Base-by-base conservation (phyloP, 1,140 invertebrate species). In the Drosophila watanabei region DNA sequence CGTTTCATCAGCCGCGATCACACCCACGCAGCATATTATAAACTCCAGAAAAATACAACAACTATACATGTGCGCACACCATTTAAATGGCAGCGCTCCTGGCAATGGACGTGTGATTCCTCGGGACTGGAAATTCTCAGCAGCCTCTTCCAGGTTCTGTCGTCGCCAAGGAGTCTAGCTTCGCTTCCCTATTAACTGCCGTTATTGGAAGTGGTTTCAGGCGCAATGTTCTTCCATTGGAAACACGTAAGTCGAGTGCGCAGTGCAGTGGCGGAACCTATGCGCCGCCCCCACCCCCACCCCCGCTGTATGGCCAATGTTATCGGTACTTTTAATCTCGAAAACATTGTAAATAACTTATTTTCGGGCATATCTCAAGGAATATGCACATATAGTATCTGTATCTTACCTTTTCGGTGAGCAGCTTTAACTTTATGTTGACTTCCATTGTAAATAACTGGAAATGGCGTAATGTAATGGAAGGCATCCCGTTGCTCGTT, bases 241-340 rank as follows among this genome's bases (percentile, higher is more conserved):
- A 79, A 75, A 75, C 16, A 66, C 68, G 85, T 89, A 89, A 84
- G 84, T 89, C 58, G 43, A 58, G 45, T 49, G 85, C 85, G 85
- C 84, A 88, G 51, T 41, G 68, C 80, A 75, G 28, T 24, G 45
- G 16, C 16, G 16, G 9, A 16, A 28, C 14, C 14, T 43, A 13
- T 63, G 28, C 24, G 24, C 6, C 11, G 16, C 28, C 41, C 10
- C 30, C 49, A 18, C 30, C 11, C 5, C n/a, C 51, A 18, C 30
- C 11, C 5, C n/a, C 51, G 5, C 6, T 7, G 3, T 13, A n/a
- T 16, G n/a, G n/a, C 0, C n/a, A 52, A 2, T 32, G 48, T 49
- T 54, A 73, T 35, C 41, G 39, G 20, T 14, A 4, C 28, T 59
- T 59, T 30, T 49, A 60, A 61, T 75, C 45, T 45, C n/a, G 13